These are phyloP conservation scores for Umimayanthus chanpuru DNA, from an alignment of 92 coral and sea anemone genomes.

Conservation along the genomic window DNA sequence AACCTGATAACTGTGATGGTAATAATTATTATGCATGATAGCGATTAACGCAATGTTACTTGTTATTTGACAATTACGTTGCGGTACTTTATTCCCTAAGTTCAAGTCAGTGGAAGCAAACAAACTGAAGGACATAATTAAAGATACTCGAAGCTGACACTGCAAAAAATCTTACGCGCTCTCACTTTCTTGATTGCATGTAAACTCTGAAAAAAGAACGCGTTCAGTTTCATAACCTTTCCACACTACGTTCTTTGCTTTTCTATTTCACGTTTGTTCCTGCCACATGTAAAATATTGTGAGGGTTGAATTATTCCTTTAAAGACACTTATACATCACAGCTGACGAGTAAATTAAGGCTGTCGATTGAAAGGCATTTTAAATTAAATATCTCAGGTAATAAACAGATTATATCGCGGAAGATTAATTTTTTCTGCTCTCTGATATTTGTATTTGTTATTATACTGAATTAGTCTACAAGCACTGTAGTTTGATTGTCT, in stretches of 20 bases:
- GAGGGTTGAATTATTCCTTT: neutral
- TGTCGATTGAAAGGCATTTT: constrained; percentile 12
- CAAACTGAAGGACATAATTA: neutral
- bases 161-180: neutral
- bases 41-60: neutral
- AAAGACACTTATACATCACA: neutral
- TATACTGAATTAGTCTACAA: neutral
- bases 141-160: neutral
- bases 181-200: neutral
- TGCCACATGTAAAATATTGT: neutral
- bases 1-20: neutral
- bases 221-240: neutral
- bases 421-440: neutral
- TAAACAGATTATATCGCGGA: neutral
- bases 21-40: too few relatives aligned
- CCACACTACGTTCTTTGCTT: too few relatives aligned
- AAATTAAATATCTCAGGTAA: neutral
- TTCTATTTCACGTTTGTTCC: neutral
- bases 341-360: neutral
- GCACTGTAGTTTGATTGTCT: neutral
- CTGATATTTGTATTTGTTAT: neutral
- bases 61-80: too few relatives aligned
- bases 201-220: too few relatives aligned
- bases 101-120: neutral
- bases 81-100: neutral